Conservation (phyloP, 1,140 invertebrate species). For the Probaryconus sp. region DNA sequence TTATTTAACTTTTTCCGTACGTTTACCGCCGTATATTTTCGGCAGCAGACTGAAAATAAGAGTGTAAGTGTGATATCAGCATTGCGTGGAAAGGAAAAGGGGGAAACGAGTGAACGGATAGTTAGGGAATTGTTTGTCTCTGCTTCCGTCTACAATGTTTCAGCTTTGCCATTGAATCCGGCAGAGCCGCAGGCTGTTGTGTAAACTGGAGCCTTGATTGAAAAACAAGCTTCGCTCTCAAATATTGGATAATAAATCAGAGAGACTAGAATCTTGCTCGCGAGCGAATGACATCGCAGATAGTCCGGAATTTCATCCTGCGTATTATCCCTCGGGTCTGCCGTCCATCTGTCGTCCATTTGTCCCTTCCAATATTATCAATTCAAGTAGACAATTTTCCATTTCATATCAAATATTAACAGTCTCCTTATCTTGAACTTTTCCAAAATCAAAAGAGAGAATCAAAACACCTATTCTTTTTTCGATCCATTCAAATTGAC, state of each 20-base stretch:
- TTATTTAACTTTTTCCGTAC: conserved; percentile 39
- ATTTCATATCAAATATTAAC: too few species aligned
- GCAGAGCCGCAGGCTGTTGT: conserved; percentile 74
- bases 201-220: conserved; percentile 75
- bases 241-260: conserved; percentile 77
- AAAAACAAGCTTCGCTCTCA: conserved; percentile 74
- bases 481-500: too few species aligned
- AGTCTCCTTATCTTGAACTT: too few species aligned
- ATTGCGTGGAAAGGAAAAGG: conserved; percentile 50
- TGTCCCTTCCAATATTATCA: conserved; percentile 32
- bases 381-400: conserved; percentile 8
- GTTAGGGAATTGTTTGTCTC: conserved; percentile 74
- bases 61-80: conserved; percentile 43
- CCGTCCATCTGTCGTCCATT: conserved; percentile 16
- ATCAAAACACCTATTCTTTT: too few species aligned
- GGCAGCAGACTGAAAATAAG: conserved; percentile 42
- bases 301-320: conserved; percentile 50
- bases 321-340: conserved; percentile 24
- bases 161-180: conserved; percentile 71
- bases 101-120: conserved; percentile 55
- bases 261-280: conserved; percentile 61
- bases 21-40: conserved; percentile 37
- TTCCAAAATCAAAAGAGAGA: too few species aligned
- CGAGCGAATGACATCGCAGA: conserved; percentile 52
- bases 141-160: conserved; percentile 71